Conservation (phyloP, 2,797 vertebrate species). For the Spizella passerina region DNA sequence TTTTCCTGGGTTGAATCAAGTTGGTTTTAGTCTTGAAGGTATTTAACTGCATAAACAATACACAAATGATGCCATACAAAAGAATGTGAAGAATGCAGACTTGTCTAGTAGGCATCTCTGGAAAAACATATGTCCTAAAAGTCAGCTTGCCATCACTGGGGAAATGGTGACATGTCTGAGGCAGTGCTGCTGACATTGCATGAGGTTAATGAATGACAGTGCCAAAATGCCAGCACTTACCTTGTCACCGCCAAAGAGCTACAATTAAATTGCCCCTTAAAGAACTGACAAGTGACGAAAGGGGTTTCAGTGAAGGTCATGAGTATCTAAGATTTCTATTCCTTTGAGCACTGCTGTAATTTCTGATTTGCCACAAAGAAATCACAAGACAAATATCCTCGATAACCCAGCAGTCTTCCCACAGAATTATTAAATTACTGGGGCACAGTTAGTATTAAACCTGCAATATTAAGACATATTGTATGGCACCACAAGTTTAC, state of each 20-base stretch:
- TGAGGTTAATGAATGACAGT: constrained; percentile 75
- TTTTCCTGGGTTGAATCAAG: background rate
- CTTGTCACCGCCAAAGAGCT: constrained; percentile 76
- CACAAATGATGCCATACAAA: background rate
- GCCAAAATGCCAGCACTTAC: constrained; percentile 77
- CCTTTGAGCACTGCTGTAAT: constrained; percentile 67
- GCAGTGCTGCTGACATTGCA: constrained; percentile 68
- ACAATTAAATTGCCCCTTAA: constrained; percentile 78
- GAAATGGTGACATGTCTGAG: constrained; percentile 65
- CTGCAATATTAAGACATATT: constrained; percentile 26
- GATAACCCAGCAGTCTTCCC: constrained; percentile 49
- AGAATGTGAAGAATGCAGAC: constrained; percentile 23
- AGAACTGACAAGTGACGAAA: constrained; percentile 84
- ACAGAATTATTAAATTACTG: constrained; percentile 65
- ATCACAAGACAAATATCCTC: constrained; percentile 84
- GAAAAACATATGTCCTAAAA: constrained; percentile 41
- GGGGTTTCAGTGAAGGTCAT: constrained; percentile 86
- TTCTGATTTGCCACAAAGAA: constrained; percentile 75
- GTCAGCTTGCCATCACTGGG: constrained; percentile 43
- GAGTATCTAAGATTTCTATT: constrained; percentile 73
- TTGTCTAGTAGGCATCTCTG: constrained; percentile 26
- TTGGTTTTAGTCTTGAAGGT: background rate
- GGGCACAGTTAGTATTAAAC: constrained; percentile 34
- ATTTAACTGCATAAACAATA: background rate
- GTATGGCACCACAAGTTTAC: background rate